phyloP scores from a whole-genome alignment of 2,113 vertebrate genomes.

The Peromyscus maniculatus region DNA sequence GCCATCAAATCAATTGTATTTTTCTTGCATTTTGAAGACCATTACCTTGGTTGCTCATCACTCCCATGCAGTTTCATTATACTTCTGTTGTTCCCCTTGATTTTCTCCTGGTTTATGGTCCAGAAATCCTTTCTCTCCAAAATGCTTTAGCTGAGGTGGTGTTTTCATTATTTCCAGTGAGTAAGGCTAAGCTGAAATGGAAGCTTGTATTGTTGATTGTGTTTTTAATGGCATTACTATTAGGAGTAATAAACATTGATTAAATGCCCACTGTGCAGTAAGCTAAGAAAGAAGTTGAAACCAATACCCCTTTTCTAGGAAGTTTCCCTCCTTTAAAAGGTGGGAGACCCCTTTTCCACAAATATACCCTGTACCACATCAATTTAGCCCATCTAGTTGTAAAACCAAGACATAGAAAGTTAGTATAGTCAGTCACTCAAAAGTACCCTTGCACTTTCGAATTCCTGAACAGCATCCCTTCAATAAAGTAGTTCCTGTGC shows the following conservation, averaged over 20 bases:
- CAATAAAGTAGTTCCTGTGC: neutral
- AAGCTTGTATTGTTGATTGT: slow-evolving; percentile 57
- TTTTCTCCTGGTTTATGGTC: slow-evolving; percentile 70
- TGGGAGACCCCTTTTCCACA: neutral
- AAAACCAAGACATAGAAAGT: neutral
- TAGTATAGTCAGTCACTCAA: slow-evolving; percentile 7
- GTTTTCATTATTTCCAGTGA: slow-evolving; percentile 53
- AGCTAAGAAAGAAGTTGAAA: slow-evolving; percentile 16
- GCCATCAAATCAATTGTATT: slow-evolving; percentile 22
- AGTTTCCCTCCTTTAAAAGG: neutral
- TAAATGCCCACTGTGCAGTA: slow-evolving; percentile 7
- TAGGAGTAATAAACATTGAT: slow-evolving; percentile 61
- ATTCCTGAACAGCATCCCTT: neutral
- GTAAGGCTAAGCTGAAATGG: neutral
- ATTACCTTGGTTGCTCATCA: slow-evolving; percentile 57
- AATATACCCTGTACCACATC: neutral
- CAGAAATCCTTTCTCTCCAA: slow-evolving; percentile 56
- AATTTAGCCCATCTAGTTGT: slow-evolving; percentile 6
- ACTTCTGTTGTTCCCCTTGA: slow-evolving; percentile 50
- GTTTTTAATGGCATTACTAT: slow-evolving; percentile 60
- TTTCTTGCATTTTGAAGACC: slow-evolving; percentile 32
- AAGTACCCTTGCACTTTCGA: neutral
- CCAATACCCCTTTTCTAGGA: neutral
- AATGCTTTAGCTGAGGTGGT: slow-evolving; percentile 55
- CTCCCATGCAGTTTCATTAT: slow-evolving; percentile 53